These are phyloP conservation scores for Spatulosminthurus flaviceps DNA, from an alignment of 2,888 invertebrate genomes.

Conservation along the genomic window DNA sequence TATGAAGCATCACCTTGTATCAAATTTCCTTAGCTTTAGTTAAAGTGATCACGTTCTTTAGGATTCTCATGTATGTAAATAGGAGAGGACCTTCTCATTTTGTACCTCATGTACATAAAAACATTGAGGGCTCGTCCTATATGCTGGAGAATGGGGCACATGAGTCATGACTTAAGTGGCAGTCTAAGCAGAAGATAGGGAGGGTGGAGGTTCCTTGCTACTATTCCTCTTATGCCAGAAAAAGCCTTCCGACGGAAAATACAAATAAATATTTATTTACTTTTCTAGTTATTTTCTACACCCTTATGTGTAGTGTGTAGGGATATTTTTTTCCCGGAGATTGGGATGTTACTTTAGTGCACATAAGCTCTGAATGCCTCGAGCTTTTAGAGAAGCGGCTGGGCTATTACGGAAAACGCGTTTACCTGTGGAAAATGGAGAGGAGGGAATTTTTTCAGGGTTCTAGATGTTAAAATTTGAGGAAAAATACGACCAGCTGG, in stretches of 20 bases:
- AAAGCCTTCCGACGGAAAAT: conserved; percentile 7
- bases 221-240: too few relatives aligned
- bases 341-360: too few relatives aligned
- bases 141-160: background rate
- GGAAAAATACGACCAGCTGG: conserved; percentile 27
- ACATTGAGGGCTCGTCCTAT: too few relatives aligned
- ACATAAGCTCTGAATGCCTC: too few relatives aligned
- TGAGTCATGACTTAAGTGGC: background rate
- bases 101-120: too few relatives aligned
- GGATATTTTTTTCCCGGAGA: background rate
- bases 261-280: conserved; percentile 37
- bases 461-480: background rate
- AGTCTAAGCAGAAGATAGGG: background rate
- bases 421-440: too few relatives aligned
- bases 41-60: conserved; percentile 25
- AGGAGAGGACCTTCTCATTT: background rate
- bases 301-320: background rate
- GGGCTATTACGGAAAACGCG: too few relatives aligned
- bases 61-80: background rate
- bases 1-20: conserved; percentile 28
- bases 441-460: too few relatives aligned
- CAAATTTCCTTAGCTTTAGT: conserved; percentile 28
- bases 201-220: background rate
- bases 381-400: too few relatives aligned
- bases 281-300: conserved; percentile 6